These are phyloP conservation scores for Syngnathus scovelli DNA, from an alignment of 2,113 vertebrate genomes.

Conservation along the genomic window DNA sequence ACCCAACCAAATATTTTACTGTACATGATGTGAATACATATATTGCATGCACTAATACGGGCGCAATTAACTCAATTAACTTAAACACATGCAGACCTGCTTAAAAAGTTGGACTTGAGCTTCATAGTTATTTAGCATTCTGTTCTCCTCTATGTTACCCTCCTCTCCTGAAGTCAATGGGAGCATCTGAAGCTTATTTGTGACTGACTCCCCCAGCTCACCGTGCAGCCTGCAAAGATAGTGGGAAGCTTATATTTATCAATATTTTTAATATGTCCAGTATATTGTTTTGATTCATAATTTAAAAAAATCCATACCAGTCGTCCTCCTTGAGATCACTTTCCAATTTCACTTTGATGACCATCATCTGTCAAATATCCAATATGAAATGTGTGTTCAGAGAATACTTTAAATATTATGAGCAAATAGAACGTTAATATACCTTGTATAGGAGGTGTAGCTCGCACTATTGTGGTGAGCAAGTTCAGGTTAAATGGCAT, in stretches of 20 bases:
- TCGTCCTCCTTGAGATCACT: constrained; percentile 85
- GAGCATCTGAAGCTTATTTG: constrained; percentile 77
- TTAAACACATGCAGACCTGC: constrained; percentile 64
- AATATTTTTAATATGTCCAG: not conserved
- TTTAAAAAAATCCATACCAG: constrained; percentile 70
- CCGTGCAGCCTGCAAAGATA: constrained; percentile 71
- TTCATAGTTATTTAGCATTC: constrained; percentile 73
- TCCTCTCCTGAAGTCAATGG: constrained; percentile 53
- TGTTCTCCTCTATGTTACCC: constrained; percentile 64
- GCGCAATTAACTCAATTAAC: not conserved
- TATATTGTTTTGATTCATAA: not conserved
- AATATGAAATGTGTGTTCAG: not conserved
- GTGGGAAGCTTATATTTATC: not conserved
- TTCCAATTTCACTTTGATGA: constrained; percentile 80
- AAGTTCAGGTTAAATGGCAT: not conserved
- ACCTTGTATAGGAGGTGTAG: not conserved
- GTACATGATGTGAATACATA: not conserved
- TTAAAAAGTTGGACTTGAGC: constrained; percentile 79
- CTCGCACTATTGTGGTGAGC: not conserved
- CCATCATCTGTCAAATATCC: constrained; percentile 69
- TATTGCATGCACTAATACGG: not conserved
- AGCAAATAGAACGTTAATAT: not conserved
- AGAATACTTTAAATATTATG: not conserved
- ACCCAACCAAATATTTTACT: not conserved
- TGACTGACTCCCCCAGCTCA: constrained; percentile 77